Base-by-base conservation (phyloP, 2,888 invertebrate species). In the Cybosia mesomella region DNA sequence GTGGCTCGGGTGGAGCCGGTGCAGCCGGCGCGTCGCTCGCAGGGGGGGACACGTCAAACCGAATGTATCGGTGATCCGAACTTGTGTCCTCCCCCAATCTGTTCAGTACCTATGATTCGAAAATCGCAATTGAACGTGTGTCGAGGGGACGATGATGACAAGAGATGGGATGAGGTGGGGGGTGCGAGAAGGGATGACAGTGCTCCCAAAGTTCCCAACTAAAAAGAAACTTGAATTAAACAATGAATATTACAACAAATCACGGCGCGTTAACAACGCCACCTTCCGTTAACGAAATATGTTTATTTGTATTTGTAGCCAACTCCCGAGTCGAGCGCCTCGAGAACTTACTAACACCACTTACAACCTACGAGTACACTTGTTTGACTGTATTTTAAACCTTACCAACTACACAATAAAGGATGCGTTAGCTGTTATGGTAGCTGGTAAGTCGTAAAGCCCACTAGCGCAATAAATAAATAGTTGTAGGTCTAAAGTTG, bases 391-490 rank as follows among this genome's bases (percentile, higher is more conserved):
- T 43, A 85, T 65, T 75, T 32, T 77, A 60, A 67, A 73, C 83
- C 76, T 71, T 86, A 76, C 5, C 1, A 0, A 1, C 34, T 2
- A 59, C 2, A 63, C 1, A 21, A 72, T 76, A 84, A 75, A 73
- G 70, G 61, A 43, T 39, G 34, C 21, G 24, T 3, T 39, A n/a
- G 18, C 18, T 59, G 81, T 58, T 64, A 68, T 72, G 68, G 68
- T 67, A 61, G 74, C 59, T 68, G 73, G 79, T 74, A 82, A 82
- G 79, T 80, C 81, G 77, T 76, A 81, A 88, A 88, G 87, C 90
- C 90, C 89, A 83, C 83, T 81, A 89, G 92, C 85, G 85, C 86
- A 86, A 91, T 92, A 92, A 92, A 92, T 92, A 92, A 92, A 91
- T 91, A 91, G 89, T 89, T 87, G 87, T 83, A 85, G 87, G 86